Evolutionary conservation across 2,113 vertebrate genomes (phyloP).

Genomic region (Tetrao urogallus): DNA sequence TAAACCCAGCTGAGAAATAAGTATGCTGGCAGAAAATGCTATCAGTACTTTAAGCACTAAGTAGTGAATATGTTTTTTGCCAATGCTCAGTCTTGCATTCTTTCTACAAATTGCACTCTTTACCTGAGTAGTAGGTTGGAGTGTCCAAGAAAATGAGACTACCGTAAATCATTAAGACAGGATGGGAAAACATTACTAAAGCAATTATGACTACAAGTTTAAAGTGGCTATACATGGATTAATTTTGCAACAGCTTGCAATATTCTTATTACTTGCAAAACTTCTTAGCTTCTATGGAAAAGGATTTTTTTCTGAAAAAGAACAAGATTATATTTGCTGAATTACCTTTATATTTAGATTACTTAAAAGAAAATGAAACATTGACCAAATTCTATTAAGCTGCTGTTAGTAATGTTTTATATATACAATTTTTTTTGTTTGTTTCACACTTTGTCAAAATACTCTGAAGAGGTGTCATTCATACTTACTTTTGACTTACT

Average conservation of each 20-base stretch:
- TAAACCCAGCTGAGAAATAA: background rate
- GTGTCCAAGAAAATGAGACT: background rate
- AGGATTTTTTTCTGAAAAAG: constrained; percentile 39
- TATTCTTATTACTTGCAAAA: constrained; percentile 55
- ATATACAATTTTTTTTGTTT: background rate
- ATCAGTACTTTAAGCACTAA: background rate
- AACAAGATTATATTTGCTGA: constrained; percentile 59
- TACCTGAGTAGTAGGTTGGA: background rate
- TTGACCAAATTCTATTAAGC: background rate
- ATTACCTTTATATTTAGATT: constrained; percentile 41
- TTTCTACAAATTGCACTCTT: background rate
- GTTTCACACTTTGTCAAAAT: background rate
- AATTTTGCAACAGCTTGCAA: constrained; percentile 49
- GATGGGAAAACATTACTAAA: constrained; percentile 31
- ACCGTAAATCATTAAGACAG: constrained; percentile 44
- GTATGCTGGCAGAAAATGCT: background rate
- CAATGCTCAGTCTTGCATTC: background rate
- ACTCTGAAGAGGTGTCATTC: background rate
- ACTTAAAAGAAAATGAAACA: background rate
- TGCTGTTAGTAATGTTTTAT: background rate
- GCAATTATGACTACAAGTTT: constrained; percentile 55
- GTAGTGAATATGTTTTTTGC: background rate
- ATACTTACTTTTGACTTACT: background rate
- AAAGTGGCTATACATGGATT: constrained; percentile 39
- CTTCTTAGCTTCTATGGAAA: constrained; percentile 49